phyloP scores from a whole-genome alignment of 2,888 invertebrate species.

The Ptychoptera contaminata region DNA sequence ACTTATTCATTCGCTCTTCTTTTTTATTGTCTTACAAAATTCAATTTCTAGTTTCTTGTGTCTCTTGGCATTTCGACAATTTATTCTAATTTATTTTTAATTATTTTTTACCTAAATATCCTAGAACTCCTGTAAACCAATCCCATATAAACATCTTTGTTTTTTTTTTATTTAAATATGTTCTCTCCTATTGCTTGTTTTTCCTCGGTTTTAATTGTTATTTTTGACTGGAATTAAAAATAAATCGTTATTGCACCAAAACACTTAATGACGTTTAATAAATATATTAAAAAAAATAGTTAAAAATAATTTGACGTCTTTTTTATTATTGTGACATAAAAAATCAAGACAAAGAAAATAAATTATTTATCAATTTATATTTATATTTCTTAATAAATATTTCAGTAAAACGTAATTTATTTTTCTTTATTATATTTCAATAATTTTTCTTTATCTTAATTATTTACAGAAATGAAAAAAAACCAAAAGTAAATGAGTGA shows the following conservation, averaged over 20 bases:
- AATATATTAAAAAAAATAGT: background rate
- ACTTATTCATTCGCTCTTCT: background rate
- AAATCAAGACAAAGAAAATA: too few species aligned
- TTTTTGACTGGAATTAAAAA: background rate
- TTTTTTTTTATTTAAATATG: background rate
- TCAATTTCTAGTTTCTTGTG: background rate
- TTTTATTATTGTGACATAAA: too few species aligned
- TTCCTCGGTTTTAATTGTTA: background rate
- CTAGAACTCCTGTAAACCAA: constrained; percentile 88
- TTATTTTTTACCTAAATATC: constrained; percentile 67
- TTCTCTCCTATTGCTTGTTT: background rate
- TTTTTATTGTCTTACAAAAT: background rate
- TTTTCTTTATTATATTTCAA: too few species aligned
- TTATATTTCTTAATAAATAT: too few species aligned
- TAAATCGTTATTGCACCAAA: background rate
- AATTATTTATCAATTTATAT: too few species aligned
- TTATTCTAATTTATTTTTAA: background rate
- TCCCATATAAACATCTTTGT: constrained; percentile 81
- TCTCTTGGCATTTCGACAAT: background rate
- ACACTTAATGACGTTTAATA: background rate
- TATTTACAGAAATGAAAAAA: too few species aligned
- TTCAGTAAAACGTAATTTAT: too few species aligned
- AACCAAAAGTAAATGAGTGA: too few species aligned
- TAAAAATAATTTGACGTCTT: background rate
- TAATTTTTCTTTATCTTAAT: too few species aligned